Conservation (phyloP, 2,797 vertebrate species). For the Sylvilagus floridanus region DNA sequence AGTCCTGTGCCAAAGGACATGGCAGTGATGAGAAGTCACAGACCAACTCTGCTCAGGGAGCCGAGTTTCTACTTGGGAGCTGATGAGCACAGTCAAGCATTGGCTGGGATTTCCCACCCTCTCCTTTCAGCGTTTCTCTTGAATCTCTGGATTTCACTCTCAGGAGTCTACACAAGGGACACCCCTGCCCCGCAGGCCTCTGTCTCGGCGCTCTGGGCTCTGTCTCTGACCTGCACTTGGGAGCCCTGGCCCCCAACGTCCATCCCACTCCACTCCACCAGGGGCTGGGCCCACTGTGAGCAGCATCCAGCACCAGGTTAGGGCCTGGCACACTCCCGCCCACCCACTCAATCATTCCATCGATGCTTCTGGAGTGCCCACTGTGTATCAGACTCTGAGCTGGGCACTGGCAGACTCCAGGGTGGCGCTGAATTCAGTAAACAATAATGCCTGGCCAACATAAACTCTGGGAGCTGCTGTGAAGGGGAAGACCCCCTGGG, state of each 20-base stretch:
- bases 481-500: too few relatives aligned
- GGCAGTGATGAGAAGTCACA: not conserved
- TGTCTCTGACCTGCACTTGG: not conserved
- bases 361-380: not conserved
- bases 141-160: not conserved
- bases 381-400: not conserved
- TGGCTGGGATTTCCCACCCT: not conserved
- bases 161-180: not conserved
- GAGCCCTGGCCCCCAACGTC: not conserved
- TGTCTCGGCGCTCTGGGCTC: not conserved
- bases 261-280: not conserved
- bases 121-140: not conserved
- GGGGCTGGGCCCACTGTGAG: not conserved
- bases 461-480: not conserved
- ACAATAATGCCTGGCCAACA: not conserved
- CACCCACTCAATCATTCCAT: fast-evolving
- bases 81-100: fast-evolving
- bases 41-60: not conserved
- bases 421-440: not conserved
- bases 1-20: not conserved
- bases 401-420: too few relatives aligned
- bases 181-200: too few relatives aligned
- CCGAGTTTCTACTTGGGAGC: not conserved
- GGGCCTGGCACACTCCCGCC: too few relatives aligned
- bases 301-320: not conserved